Evolutionary conservation across 2,113 vertebrate genomes (phyloP).

Genomic region (Tauraco erythrolophus): DNA sequence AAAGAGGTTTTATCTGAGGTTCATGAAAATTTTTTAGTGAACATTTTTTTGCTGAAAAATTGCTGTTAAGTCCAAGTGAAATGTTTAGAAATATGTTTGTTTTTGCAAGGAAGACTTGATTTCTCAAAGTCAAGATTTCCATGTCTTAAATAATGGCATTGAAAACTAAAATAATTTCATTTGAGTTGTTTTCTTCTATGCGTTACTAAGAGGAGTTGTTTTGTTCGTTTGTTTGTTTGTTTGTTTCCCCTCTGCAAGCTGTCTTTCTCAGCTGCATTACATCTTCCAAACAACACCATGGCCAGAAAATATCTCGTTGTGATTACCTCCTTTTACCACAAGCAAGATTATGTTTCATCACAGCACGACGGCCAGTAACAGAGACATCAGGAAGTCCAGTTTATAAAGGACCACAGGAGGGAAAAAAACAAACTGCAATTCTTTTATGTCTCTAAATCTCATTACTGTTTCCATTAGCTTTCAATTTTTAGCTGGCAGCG

Average conservation of each 20-base stretch:
- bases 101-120: neutral
- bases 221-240: neutral
- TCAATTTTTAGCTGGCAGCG: neutral
- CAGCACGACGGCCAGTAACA: neutral
- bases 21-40: neutral
- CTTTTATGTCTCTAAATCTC: neutral
- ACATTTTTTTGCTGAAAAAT: neutral
- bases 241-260: neutral
- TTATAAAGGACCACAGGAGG: neutral
- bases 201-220: neutral
- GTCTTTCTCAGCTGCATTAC: neutral
- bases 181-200: neutral
- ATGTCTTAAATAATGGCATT: neutral
- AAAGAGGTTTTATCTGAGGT: neutral
- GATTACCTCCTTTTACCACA: neutral
- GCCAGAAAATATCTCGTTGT: accelerated
- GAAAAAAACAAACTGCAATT: neutral
- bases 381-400: neutral
- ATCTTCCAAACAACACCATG: neutral
- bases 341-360: neutral
- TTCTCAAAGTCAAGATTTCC: neutral
- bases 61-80: neutral
- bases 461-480: neutral
- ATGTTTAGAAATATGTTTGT: neutral
- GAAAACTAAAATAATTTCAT: neutral